Base-by-base conservation (phyloP, 1,140 invertebrate genomes). In the Hetaerina americana region DNA sequence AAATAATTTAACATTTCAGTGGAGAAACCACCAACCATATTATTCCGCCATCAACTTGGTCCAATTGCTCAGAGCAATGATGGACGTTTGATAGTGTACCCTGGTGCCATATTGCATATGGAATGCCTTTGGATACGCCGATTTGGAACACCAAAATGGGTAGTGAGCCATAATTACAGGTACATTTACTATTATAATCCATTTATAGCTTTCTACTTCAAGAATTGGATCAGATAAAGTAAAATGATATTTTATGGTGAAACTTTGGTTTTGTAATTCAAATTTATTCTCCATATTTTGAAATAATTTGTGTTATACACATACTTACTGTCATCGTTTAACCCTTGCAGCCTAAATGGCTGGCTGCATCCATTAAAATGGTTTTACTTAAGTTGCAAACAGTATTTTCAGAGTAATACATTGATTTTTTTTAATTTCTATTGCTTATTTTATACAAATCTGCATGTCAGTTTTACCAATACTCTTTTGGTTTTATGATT, bases 11-110 rank as follows among this genome's bases (percentile, higher is more conserved):
- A n/a, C n/a, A n/a, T 71, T 74, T 8, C 77, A 92, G 90, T 93
- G 87, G 91, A 93, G 75, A 93, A 93, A 79, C 87, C 91, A 0
- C 92, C 92, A 0, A 94, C 92, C 3, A 92, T 94, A 71, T 79
- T 94, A 25, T 93, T 94, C 78, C 83, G 92, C 0, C 89, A 93
- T 79, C 86, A 90, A 66, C 81, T 88, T 27, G 92, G 92, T 0
- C 91, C 92, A 0, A 94, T 94, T 71, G 91, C 91, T 2, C 92
- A 94, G 81, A 93, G 89, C 71, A 93, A 92, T 75, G 90, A 93
- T 75, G 92, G 92, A 1, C 90, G 90, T 72, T 80, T 94, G 22
- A 87, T 95, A 57, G 90, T 94, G 0, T 93, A 92, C 80, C 92
- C 92, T 0, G 91, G 91, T 0, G 91, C 91, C 0, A 90, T 91